Percentiles rank a stretch among this genome's conserved stretches.
phyloP scores from a whole-genome alignment of 2,113 vertebrate species.

The Limnothrissa miodon region DNA sequence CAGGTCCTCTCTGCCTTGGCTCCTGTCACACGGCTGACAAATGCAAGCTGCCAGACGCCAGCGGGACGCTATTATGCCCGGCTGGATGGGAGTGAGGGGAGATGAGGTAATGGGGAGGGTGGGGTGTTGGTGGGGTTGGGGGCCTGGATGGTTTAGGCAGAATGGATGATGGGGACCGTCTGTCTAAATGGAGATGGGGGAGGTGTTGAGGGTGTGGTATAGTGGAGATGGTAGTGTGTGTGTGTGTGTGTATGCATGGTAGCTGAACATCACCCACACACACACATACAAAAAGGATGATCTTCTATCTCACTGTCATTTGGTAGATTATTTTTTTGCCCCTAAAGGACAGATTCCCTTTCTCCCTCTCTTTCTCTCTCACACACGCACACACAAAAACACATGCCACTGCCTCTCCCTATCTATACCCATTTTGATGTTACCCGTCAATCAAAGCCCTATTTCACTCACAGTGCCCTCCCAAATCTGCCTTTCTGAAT shows the following conservation, averaged over 20 bases:
- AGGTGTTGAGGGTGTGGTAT: not conserved
- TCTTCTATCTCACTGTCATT: conserved; percentile 1
- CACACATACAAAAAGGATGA: not conserved
- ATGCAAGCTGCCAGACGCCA: not conserved
- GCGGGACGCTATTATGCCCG: not conserved
- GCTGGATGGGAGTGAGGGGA: not conserved
- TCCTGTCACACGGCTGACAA: not conserved
- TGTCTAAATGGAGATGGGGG: not conserved
- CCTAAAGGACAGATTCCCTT: not conserved
- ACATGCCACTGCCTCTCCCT: not conserved
- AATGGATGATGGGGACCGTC: not conserved
- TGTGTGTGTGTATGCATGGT: conserved; percentile 19
- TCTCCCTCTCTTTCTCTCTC: not conserved
- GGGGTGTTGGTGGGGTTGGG: not conserved
- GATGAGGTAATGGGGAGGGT: not conserved
- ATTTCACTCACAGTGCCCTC: not conserved
- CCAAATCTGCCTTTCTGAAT: not conserved
- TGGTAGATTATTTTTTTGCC: not conserved
- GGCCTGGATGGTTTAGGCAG: no score
- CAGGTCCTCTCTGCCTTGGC: not conserved
- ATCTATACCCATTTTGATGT: no score
- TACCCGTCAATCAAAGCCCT: not conserved
- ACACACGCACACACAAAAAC: not conserved
- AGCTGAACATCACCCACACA: not conserved
- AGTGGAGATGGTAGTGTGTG: not conserved